A percentile compares a stretch with the other conserved stretches of the same genome.
These are phyloP conservation scores for Henricia sp. DNA, from an alignment of 53 echinoderm and acorn worm genomes.

Conservation along the genomic window DNA sequence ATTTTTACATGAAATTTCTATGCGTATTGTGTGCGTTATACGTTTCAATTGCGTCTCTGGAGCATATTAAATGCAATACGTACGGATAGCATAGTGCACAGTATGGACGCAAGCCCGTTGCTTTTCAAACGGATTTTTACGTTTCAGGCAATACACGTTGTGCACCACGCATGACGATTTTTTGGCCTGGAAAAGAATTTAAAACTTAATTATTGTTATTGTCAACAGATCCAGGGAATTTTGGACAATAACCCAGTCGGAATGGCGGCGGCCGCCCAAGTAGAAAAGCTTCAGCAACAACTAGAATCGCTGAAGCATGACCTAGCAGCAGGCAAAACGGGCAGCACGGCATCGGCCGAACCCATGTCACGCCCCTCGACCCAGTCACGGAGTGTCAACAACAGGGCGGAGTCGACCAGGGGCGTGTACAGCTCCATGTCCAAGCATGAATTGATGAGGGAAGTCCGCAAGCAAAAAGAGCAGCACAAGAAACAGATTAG, in stretches of 20 bases:
- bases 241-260: not conserved
- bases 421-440: constrained; percentile 57
- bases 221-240: constrained; percentile 24
- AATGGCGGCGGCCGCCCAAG: constrained; percentile 19
- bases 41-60: too few relatives aligned
- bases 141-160: too few relatives aligned
- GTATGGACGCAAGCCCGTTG: too few relatives aligned
- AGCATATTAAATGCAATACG: too few relatives aligned
- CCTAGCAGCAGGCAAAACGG: constrained; percentile 7
- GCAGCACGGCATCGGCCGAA: not conserved
- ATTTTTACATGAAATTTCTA: too few relatives aligned
- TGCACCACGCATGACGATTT: too few relatives aligned
- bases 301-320: constrained; percentile 49
- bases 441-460: constrained; percentile 62
- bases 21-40: too few relatives aligned
- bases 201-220: too few relatives aligned
- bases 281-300: constrained; percentile 65
- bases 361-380: not conserved
- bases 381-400: constrained; percentile 3
- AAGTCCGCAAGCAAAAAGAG: constrained; percentile 74
- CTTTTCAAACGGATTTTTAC: too few relatives aligned
- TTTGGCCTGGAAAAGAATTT: too few relatives aligned
- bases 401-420: constrained; percentile 26
- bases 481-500: constrained; percentile 74
- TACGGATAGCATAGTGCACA: too few relatives aligned